These are phyloP conservation scores for Rhea americana DNA, from an alignment of 2,113 vertebrate species.

Conservation along the genomic window DNA sequence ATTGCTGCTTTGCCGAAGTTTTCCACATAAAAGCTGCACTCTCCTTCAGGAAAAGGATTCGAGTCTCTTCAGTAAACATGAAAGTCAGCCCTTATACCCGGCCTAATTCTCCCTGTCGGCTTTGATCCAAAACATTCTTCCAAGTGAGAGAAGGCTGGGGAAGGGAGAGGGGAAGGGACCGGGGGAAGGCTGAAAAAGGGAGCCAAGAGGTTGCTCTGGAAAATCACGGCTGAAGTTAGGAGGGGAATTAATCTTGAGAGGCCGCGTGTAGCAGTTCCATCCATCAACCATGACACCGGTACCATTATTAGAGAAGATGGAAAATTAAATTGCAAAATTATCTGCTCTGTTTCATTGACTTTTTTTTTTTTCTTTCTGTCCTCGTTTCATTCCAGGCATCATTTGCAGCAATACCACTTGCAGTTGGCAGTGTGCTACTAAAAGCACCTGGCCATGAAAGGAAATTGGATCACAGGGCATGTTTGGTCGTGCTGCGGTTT, in stretches of 20 bases:
- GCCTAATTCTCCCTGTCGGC: slow-evolving; percentile 71
- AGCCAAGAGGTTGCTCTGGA: slow-evolving; percentile 64
- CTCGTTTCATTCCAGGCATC: slow-evolving; percentile 48
- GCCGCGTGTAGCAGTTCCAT: slow-evolving; percentile 73
- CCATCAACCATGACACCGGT: slow-evolving; percentile 81
- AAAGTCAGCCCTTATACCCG: slow-evolving; percentile 73
- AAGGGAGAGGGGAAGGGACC: slow-evolving; percentile 30
- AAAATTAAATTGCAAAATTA: slow-evolving; percentile 75
- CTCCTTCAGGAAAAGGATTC: slow-evolving; percentile 76
- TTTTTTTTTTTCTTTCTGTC: neutral
- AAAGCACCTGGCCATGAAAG: slow-evolving; percentile 66
- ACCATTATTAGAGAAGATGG: slow-evolving; percentile 76
- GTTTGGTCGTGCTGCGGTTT: neutral
- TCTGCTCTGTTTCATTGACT: slow-evolving; percentile 60
- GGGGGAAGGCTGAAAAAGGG: slow-evolving; percentile 66
- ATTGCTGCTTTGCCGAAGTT: slow-evolving; percentile 77
- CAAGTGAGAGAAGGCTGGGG: slow-evolving; percentile 67
- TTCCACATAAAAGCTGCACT: slow-evolving; percentile 79
- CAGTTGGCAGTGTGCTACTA: neutral
- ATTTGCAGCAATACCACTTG: neutral
- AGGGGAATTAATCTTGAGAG: slow-evolving; percentile 83
- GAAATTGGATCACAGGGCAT: slow-evolving; percentile 11
- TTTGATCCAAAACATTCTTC: slow-evolving; percentile 75
- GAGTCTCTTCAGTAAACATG: slow-evolving; percentile 72
- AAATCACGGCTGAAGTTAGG: slow-evolving; percentile 78